Conservation (phyloP, 2,113 vertebrate genomes). For the Fukomys damarensis region DNA sequence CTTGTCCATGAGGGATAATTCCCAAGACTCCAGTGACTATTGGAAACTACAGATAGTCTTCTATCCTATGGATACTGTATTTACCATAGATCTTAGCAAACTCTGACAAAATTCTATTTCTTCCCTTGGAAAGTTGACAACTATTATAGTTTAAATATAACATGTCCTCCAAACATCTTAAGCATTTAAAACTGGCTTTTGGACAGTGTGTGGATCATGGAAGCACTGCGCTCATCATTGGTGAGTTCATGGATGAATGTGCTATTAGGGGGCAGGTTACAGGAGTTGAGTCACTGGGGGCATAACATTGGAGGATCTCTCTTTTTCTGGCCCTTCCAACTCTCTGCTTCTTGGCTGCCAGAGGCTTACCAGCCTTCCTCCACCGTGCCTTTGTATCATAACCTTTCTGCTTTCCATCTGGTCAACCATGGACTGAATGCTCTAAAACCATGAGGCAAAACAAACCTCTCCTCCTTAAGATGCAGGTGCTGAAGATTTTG, state of each 20-base stretch:
- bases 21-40: background rate
- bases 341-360: background rate
- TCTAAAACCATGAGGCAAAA: background rate
- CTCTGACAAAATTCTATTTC: background rate
- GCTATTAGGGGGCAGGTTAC: background rate
- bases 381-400: background rate
- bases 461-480: background rate
- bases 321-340: background rate
- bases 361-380: background rate
- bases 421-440: background rate
- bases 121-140: too few relatives aligned
- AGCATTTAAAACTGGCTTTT: background rate
- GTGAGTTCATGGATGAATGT: background rate
- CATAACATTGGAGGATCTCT: background rate
- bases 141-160: background rate
- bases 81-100: background rate
- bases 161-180: background rate
- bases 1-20: background rate
- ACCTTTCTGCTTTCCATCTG: background rate
- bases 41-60: background rate
- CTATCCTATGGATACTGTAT: background rate
- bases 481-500: background rate
- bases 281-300: background rate
- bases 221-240: background rate
- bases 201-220: background rate